Base-by-base conservation (phyloP, 2,888 invertebrate species). In the Laspeyria flexula region DNA sequence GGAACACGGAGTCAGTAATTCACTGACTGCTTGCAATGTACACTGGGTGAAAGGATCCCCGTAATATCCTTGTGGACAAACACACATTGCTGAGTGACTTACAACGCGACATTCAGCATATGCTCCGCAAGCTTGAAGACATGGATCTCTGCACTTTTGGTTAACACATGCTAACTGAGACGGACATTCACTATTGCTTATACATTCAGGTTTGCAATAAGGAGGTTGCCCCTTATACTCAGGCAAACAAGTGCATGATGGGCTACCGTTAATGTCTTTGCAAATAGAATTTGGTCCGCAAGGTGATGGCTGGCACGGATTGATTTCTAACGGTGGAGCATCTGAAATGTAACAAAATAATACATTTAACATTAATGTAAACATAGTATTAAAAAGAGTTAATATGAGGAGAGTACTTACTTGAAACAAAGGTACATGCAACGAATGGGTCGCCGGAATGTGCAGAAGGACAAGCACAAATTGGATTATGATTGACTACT, bases 221-320 rank as follows among this genome's bases (percentile, higher is more conserved):
- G 96, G 96, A 35, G 97, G 96, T 46, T 94, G 90, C 41, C 96
- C 96, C 50, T 92, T 93, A 69, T 94, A 96, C 71, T 94, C 94
- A 31, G 94, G 93, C 54, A 95, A 84, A 73, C 97, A 97, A 16
- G 95, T 95, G 74, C 97, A 97, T 0, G 96, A 95, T 0, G 96
- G 96, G 27, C 93, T 93, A 53, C 94, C 95, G 56, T 95, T 95
- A 11, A 94, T 83, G 55, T 95, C 93, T 76, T 94, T 93, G 72
- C 96, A 97, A 76, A 96, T 93, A 1, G 96, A 94, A 75, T 96
- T 96, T 0, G 96, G 95, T 11, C 97, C 97, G 79, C 97, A 97
- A 0, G 96, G 97, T 41, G 96, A 95, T 37, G 96, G 96, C 64
- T 93, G 93, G 74, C 97, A 97, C 3, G 96, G 96, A 72, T 96